Evolutionary conservation across 53 echinoderm and acorn worm genomes (phyloP).

Genomic region (Glandiceps talaboti): DNA sequence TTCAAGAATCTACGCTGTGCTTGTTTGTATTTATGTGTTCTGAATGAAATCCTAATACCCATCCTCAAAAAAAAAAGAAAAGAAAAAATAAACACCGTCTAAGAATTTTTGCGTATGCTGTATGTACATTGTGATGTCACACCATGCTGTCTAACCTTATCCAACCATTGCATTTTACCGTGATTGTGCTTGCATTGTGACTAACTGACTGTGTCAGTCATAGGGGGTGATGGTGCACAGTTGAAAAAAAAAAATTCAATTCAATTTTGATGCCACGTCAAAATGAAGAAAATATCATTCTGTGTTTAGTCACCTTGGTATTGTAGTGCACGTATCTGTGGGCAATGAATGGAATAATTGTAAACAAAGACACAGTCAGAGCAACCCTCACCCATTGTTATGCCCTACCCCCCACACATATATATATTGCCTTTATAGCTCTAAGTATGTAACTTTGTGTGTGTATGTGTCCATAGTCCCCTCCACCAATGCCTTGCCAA

Average conservation of each 20-base stretch:
- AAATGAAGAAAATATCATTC: no score
- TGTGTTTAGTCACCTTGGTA: no score
- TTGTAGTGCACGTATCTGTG: no score
- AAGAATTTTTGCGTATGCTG: no score
- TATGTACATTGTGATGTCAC: background rate
- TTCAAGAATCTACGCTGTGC: no score
- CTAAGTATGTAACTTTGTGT: background rate
- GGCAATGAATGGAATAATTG: no score
- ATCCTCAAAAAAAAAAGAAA: no score
- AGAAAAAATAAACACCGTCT: no score
- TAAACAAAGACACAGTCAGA: background rate
- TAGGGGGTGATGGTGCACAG: background rate
- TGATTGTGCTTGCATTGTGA: background rate
- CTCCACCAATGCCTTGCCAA: conserved; percentile 1
- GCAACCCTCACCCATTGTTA: background rate
- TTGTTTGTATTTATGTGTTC: no score
- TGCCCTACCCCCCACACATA: background rate
- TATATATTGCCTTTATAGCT: background rate
- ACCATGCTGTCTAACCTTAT: background rate
- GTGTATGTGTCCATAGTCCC: background rate
- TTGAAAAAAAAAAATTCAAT: no score
- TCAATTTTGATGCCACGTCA: no score
- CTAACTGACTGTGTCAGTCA: background rate
- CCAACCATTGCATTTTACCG: background rate
- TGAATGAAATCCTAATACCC: no score